Evolutionary conservation across 2,113 vertebrate genomes (phyloP).

Genomic region (Dicerorhinus sumatrensis): DNA sequence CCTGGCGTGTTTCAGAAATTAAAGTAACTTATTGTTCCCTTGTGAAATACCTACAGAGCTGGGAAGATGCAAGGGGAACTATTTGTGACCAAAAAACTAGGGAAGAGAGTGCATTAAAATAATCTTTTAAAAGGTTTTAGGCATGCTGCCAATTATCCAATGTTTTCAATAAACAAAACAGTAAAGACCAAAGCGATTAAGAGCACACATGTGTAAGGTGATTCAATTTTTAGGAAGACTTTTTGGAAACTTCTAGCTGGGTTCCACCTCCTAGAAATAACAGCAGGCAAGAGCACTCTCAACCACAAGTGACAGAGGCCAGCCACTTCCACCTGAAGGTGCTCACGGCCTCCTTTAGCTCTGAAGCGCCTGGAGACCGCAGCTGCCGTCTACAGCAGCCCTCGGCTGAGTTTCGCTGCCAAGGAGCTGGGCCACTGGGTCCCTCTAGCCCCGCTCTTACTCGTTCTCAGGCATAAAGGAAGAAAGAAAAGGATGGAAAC

Average conservation of each 20-base stretch:
- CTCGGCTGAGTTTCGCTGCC: accelerated
- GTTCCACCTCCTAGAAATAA: accelerated
- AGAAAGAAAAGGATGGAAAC: background rate
- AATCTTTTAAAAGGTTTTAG: accelerated
- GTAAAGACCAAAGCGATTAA: background rate
- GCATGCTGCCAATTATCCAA: accelerated
- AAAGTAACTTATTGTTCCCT: no score
- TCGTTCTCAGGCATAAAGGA: accelerated
- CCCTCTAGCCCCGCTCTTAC: accelerated
- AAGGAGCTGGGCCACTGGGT: background rate
- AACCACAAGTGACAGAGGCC: accelerated
- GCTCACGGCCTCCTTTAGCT: accelerated
- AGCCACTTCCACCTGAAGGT: accelerated
- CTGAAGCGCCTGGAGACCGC: background rate
- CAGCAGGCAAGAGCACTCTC: no score
- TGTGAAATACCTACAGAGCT: background rate
- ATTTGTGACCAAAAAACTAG: accelerated
- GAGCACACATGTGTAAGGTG: accelerated
- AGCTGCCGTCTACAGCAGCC: accelerated
- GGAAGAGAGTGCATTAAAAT: accelerated
- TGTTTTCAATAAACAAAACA: background rate
- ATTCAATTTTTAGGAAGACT: accelerated
- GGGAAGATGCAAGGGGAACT: background rate
- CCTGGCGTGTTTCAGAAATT: background rate
- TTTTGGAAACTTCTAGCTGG: accelerated